phyloP scores from a whole-genome alignment of 2,888 invertebrate genomes.

The Furcula furcula region DNA sequence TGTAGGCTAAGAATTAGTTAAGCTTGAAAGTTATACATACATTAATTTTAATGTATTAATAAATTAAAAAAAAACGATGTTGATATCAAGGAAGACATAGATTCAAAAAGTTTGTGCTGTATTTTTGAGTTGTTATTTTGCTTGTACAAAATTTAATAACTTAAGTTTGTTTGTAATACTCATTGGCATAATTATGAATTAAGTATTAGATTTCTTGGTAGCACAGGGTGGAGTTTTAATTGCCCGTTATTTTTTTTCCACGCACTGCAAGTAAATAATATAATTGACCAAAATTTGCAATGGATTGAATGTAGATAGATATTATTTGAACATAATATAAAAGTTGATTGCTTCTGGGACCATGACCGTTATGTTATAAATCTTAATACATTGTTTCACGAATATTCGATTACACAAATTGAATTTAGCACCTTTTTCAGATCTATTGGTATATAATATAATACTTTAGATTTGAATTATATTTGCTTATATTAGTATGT shows the following conservation, averaged over 20 bases:
- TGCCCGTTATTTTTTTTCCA: constrained; percentile 38
- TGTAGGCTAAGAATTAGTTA: too few relatives aligned
- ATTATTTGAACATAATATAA: constrained; percentile 30
- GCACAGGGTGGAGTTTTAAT: constrained; percentile 55
- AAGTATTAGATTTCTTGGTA: constrained; percentile 50
- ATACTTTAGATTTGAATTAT: too few relatives aligned
- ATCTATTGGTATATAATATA: too few relatives aligned
- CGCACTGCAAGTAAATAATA: constrained; percentile 22
- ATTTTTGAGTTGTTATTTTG: background rate
- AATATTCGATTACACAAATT: too few relatives aligned
- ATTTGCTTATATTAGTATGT: constrained; percentile 1
- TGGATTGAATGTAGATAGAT: constrained; percentile 45
- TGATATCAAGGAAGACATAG: constrained; percentile 21
- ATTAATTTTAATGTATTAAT: too few relatives aligned
- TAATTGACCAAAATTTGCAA: constrained; percentile 27
- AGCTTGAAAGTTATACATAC: too few relatives aligned
- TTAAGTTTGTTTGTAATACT: constrained; percentile 41
- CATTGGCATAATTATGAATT: constrained; percentile 45
- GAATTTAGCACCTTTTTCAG: too few relatives aligned
- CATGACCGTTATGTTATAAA: constrained; percentile 43
- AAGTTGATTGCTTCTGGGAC: constrained; percentile 52
- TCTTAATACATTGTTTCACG: constrained; percentile 11
- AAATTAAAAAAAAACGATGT: constrained; percentile 15
- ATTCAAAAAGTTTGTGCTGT: constrained; percentile 1
- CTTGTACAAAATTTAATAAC: background rate